Evolutionary conservation across 30 jellyfish, hydroid and myxozoan genomes (phyloP).

Genomic region (Aurelia aurita): DNA sequence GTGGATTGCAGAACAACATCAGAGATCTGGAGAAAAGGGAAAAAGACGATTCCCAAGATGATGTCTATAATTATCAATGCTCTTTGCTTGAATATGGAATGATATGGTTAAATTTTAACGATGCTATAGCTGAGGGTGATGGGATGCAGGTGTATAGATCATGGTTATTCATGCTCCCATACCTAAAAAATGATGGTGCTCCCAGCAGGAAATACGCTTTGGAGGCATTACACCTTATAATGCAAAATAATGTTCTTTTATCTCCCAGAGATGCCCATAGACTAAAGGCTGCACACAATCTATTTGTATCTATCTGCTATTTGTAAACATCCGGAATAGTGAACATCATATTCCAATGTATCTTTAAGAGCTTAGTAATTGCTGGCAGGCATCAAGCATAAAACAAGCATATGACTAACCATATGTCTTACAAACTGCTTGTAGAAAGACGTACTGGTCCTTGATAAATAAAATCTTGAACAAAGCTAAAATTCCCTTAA

Average conservation of each 20-base stretch:
- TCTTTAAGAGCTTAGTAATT: no score
- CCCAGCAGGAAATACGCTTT: conserved; percentile 49
- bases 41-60: no score
- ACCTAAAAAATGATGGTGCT: conserved; percentile 42
- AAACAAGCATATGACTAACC: no score
- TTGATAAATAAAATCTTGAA: no score
- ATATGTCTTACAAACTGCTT: no score
- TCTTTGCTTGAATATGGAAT: conserved; percentile 63
- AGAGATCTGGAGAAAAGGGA: background rate
- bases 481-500: no score
- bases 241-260: conserved; percentile 21
- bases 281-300: no score
- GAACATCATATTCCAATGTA: no score
- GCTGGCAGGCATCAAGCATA: no score
- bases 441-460: no score
- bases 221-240: conserved; percentile 21
- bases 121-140: conserved; percentile 58
- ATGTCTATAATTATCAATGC: background rate
- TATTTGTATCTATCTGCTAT: no score
- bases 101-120: conserved; percentile 28
- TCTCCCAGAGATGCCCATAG: conserved; percentile 45
- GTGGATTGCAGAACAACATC: conserved; percentile 7
- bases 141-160: conserved; percentile 39
- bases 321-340: no score
- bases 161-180: conserved; percentile 44